These are phyloP conservation scores for Galeopsomyia nigrocyanea DNA, from an alignment of 2,888 invertebrate genomes.

Conservation along the genomic window DNA sequence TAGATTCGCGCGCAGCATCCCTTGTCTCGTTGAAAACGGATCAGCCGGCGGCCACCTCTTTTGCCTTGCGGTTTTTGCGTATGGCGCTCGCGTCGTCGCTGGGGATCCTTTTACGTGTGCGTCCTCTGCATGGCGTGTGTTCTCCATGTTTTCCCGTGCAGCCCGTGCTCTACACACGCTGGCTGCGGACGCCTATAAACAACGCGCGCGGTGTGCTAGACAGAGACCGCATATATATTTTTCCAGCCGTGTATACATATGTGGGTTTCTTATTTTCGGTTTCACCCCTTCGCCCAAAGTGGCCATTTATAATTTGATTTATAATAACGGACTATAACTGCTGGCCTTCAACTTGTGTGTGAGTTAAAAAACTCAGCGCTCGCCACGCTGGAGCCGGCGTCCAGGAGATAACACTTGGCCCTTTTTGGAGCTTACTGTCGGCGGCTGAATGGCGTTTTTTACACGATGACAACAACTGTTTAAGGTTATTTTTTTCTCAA, in stretches of 20 bases:
- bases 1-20: too few species aligned
- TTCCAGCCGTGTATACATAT: neutral
- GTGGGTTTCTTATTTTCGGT: neutral
- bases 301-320: too few species aligned
- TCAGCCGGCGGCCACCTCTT: neutral
- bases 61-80: neutral
- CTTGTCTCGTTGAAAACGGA: neutral
- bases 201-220: slow-evolving; percentile 24
- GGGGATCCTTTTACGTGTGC: neutral
- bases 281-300: neutral
- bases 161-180: too few species aligned
- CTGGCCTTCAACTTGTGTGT: too few species aligned
- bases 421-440: neutral
- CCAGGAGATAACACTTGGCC: too few species aligned
- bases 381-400: too few species aligned
- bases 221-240: slow-evolving; percentile 13
- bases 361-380: too few species aligned
- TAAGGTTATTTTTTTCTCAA: slow-evolving; percentile 42
- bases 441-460: slow-evolving; percentile 33
- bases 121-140: too few species aligned
- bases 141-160: too few species aligned
- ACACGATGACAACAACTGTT: slow-evolving; percentile 34
- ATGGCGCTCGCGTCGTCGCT: neutral
- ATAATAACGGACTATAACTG: too few species aligned
- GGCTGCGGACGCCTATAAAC: slow-evolving; percentile 24